Conservation (phyloP, 1,140 invertebrate species). For the Drosophila grimshawi region DNA sequence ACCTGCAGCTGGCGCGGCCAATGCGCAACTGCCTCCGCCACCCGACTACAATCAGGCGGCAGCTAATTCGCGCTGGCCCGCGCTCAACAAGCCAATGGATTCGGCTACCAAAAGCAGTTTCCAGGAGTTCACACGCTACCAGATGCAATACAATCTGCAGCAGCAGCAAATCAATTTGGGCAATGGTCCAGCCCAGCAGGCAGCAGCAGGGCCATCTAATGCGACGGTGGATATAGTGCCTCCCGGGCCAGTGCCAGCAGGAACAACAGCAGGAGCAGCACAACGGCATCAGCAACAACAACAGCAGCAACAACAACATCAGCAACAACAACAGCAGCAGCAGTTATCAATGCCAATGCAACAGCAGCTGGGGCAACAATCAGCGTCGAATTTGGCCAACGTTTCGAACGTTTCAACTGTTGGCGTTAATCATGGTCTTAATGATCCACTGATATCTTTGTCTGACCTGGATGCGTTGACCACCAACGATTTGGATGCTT, state of each 20-base stretch:
- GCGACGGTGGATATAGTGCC: conserved; percentile 18
- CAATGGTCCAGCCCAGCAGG: conserved; percentile 34
- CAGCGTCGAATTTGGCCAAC: conserved; percentile 24
- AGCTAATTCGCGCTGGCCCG: conserved; percentile 85
- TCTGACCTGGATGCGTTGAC: conserved; percentile 85
- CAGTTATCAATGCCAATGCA: conserved; percentile 27
- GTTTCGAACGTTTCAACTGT: conserved; percentile 5
- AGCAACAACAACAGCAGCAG: conserved; percentile 42
- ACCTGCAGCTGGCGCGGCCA: conserved; percentile 71
- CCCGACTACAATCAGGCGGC: conserved; percentile 85
- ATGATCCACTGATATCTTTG: conserved; percentile 73
- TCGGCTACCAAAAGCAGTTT: conserved; percentile 87
- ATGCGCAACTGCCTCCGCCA: conserved; percentile 70
- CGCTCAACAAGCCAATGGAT: conserved; percentile 86
- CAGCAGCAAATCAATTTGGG: conserved; percentile 84
- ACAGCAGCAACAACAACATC: conserved; percentile 29
- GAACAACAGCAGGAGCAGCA: conserved; percentile 2
- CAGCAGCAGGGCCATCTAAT: conserved; percentile 21
- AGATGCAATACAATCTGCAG: conserved; percentile 87
- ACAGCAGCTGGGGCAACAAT: conserved; percentile 3
- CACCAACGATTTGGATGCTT: conserved; percentile 87
- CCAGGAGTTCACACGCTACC: conserved; percentile 87
- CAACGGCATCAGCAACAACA: conserved; percentile 38
- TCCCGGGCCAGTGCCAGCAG: conserved; percentile 11
- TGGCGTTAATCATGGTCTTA: conserved; percentile 43